Percentiles rank a stretch among this genome's conserved stretches.
Conservation (phyloP, 2,888 invertebrate genomes). For the Andrena marginata region DNA sequence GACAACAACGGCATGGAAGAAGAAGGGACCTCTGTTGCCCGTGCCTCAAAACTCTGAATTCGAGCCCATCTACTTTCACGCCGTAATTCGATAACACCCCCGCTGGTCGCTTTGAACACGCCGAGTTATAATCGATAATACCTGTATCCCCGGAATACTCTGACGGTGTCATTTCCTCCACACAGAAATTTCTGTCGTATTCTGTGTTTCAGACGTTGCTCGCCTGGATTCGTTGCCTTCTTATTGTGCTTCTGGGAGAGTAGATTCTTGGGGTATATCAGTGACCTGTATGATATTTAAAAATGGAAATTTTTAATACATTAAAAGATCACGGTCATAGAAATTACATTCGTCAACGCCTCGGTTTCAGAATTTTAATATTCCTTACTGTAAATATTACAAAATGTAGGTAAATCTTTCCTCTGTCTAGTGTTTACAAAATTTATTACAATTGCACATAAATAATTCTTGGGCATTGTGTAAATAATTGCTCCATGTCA, state of each 20-base stretch:
- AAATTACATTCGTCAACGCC: too few species aligned
- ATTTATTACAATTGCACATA: too few species aligned
- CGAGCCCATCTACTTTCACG: slow-evolving; percentile 17
- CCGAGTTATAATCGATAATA: slow-evolving; percentile 60
- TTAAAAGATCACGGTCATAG: too few species aligned
- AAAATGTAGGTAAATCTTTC: too few species aligned
- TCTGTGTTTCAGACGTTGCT: neutral
- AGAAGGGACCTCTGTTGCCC: slow-evolving; percentile 16
- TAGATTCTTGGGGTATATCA: neutral
- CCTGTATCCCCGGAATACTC: slow-evolving; percentile 23
- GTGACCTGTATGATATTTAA: too few species aligned
- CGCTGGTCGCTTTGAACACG: slow-evolving; percentile 26
- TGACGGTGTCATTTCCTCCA: neutral
- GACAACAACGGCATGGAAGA: neutral
- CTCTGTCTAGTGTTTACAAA: too few species aligned
- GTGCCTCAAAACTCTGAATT: slow-evolving; percentile 41
- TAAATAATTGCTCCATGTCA: too few species aligned
- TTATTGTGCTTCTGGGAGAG: neutral
- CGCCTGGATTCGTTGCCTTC: too few species aligned
- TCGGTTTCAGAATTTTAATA: too few species aligned
- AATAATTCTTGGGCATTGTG: too few species aligned
- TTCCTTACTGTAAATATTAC: too few species aligned
- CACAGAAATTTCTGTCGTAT: neutral
- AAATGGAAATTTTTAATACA: too few species aligned
- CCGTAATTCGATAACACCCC: slow-evolving; percentile 54